Conservation (phyloP, 1,140 invertebrate species). For the Drosophila baimaii region DNA sequence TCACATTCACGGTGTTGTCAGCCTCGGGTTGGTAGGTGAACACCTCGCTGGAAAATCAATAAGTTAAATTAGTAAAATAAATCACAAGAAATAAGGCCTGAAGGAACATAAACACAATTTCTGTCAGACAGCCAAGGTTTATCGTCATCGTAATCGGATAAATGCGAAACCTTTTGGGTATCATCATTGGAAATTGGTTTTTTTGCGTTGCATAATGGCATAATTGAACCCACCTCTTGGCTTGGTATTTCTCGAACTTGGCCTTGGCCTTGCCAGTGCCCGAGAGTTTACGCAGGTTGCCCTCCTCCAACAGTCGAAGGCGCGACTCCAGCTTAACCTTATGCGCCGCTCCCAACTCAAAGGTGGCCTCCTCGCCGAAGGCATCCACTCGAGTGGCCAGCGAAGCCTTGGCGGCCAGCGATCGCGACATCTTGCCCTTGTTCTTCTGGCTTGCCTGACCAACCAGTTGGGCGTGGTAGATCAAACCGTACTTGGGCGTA, state of each 20-base stretch:
- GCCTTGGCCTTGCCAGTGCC: constrained; percentile 94
- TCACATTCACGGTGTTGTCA: constrained; percentile 86
- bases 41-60: constrained; percentile 86
- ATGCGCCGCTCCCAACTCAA: constrained; percentile 94
- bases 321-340: constrained; percentile 93
- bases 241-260: constrained; percentile 96
- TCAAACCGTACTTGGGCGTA: constrained; percentile 99
- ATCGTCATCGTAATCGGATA: constrained; percentile 70
- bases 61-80: constrained; percentile 11
- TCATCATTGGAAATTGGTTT: constrained; percentile 63
- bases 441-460: constrained; percentile 94
- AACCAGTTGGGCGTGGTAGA: constrained; percentile 98
- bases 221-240: constrained; percentile 86
- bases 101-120: constrained; percentile 30
- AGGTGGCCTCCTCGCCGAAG: constrained; percentile 93
- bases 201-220: not conserved
- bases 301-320: constrained; percentile 92
- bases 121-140: constrained; percentile 83
- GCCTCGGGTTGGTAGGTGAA: constrained; percentile 87
- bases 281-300: constrained; percentile 92
- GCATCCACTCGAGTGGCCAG: constrained; percentile 97
- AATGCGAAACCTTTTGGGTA: constrained; percentile 73
- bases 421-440: constrained; percentile 97
- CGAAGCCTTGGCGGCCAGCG: constrained; percentile 97
- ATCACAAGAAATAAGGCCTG: too few species aligned